Evolutionary conservation across 2,113 vertebrate genomes (phyloP).

Genomic region (Cyphomyrus discorhynchus): DNA sequence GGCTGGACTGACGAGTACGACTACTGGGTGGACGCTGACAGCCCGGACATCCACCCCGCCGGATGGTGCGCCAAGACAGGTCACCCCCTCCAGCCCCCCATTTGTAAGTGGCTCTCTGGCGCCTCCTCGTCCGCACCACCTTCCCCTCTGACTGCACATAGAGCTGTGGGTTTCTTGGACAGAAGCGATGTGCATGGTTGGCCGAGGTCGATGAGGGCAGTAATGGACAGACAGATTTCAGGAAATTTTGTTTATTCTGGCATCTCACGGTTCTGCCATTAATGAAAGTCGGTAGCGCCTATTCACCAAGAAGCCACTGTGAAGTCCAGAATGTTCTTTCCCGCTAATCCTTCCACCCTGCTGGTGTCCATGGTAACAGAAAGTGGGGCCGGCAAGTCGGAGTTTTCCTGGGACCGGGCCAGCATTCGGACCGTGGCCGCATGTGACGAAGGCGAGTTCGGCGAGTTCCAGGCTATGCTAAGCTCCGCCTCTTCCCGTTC

Average conservation of each 20-base stretch:
- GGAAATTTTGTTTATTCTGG: not conserved
- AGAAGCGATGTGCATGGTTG: not conserved
- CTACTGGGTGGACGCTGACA: conserved; percentile 75
- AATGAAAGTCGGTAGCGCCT: not conserved
- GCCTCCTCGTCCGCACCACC: too few relatives aligned
- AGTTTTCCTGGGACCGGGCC: not conserved
- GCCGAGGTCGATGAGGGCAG: not conserved
- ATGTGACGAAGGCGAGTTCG: not conserved
- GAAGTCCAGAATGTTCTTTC: conserved; percentile 19
- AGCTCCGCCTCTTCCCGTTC: not conserved
- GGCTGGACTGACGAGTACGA: conserved; percentile 74
- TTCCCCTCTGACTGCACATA: not conserved
- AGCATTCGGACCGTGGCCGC: not conserved
- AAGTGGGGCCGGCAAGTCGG: not conserved
- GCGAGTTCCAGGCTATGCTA: not conserved
- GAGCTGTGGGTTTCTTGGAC: not conserved
- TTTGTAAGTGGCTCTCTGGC: conserved; percentile 59
- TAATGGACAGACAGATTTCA: not conserved
- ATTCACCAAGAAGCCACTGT: not conserved
- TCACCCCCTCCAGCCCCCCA: conserved; percentile 71
- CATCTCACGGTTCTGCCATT: not conserved
- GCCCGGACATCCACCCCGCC: conserved; percentile 72
- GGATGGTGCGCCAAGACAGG: conserved; percentile 77
- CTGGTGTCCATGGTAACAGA: conserved; percentile 39
- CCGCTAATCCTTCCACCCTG: conserved; percentile 22